Evolutionary conservation across 2,888 invertebrate species (phyloP), one percentile per base, ranked within the genome.

Genomic region (Metallyticus violacea): DNA sequence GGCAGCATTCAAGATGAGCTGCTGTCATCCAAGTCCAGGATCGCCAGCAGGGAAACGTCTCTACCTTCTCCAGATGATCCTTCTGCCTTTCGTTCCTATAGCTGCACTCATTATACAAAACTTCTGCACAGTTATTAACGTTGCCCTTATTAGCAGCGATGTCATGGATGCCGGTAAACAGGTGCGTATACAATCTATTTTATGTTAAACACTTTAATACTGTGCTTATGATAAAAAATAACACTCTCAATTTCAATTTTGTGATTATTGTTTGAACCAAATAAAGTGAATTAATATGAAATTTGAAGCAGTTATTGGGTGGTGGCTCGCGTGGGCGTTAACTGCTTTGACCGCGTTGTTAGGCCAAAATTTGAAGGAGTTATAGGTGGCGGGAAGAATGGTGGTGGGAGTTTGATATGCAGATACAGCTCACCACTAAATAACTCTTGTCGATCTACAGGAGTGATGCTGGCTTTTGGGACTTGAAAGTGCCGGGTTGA

Each of bases 61-160:
- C 80, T 93, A 93, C 89, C 90, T 94, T 82, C 89, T 92, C 0
- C 93, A 94, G 89, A 93, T 94, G 93, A 90, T 94, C 88, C 90
- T 93, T 77, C 91, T 94, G 1, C 93, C 93, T 89, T 93, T 94
- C 90, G 92, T 94, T 78, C 94, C 94, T 0, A 93, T 94, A 89
- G 92, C 92, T 1, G 94, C 93, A 0, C 91, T 94, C 76, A 91
- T 94, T 82, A 90, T 92, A 22, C 94, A 94, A 90, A 94, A 93
- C 91, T 93, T 93, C 88, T 92, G 93, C 88, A 92, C 92, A 87
- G 93, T 94, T 92, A 92, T 93, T 0, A 92, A 92, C 81, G 91
- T 93, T 1, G 92, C 93, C 0, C 91, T 91, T 77, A 92, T 93
- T 1, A 90, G 93, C 88, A 92, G 92, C 88, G 91, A 93, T 0